A percentile compares a stretch with the other conserved stretches of the same genome.
Conservation (phyloP, 2,888 invertebrate species). For the Lymantria monacha region DNA sequence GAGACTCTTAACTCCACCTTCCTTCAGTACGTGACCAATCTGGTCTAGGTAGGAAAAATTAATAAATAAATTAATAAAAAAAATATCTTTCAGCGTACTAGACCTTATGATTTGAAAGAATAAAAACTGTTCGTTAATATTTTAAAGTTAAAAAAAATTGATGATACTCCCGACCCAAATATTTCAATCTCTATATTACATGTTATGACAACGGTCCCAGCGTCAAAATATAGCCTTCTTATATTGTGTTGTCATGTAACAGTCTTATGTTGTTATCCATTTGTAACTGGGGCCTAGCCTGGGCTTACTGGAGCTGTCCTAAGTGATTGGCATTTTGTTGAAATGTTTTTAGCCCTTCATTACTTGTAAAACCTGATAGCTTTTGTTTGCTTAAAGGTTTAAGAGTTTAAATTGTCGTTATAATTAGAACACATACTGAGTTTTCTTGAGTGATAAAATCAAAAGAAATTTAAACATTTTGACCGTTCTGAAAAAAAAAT, state of each 20-base stretch:
- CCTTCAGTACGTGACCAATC: too few relatives aligned
- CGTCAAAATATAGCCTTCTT: background rate
- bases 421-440: too few relatives aligned
- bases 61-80: too few relatives aligned
- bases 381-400: background rate
- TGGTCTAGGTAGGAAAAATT: too few relatives aligned
- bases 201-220: background rate
- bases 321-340: conserved; percentile 23
- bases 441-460: too few relatives aligned
- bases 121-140: too few relatives aligned
- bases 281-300: conserved; percentile 5
- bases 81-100: too few relatives aligned
- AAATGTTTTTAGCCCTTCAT: conserved; percentile 12
- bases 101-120: too few relatives aligned
- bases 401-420: too few relatives aligned
- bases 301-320: conserved; percentile 12
- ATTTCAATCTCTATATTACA: background rate
- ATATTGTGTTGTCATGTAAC: conserved; percentile 9
- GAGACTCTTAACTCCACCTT: too few relatives aligned
- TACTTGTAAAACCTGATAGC: background rate
- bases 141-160: background rate
- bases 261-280: conserved; percentile 8
- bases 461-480: too few relatives aligned
- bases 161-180: background rate
- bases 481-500: too few relatives aligned